phyloP scores from a whole-genome alignment of 2,797 vertebrate species.

The Eidolon dupreanum region DNA sequence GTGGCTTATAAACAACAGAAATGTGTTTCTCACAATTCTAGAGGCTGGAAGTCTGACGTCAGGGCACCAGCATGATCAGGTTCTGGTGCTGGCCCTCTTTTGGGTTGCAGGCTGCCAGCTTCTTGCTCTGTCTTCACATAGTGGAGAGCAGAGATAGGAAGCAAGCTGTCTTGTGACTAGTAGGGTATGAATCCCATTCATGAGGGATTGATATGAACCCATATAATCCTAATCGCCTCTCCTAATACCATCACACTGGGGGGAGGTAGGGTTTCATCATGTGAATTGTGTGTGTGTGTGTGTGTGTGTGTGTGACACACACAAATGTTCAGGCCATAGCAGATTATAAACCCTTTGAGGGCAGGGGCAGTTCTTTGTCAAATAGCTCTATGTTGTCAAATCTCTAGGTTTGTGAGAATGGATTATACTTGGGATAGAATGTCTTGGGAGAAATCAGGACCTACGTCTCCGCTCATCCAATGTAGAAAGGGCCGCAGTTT shows the following conservation, averaged over 20 bases:
- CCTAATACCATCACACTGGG: background rate
- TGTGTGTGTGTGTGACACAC: too few relatives aligned
- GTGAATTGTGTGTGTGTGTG: background rate
- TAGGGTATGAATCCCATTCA: background rate
- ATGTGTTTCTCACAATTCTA: background rate
- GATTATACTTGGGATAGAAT: background rate
- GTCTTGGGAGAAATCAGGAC: background rate
- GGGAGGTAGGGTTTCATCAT: background rate
- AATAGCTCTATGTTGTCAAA: background rate
- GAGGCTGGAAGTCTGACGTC: background rate
- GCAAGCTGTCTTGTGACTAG: background rate
- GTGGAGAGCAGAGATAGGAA: background rate
- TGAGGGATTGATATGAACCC: background rate
- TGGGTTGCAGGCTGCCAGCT: background rate
- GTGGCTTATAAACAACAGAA: background rate
- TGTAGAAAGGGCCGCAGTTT: background rate
- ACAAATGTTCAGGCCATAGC: background rate
- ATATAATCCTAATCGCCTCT: background rate
- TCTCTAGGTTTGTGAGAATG: background rate
- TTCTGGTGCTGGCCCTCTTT: background rate
- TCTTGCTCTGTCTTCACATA: background rate
- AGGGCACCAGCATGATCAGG: background rate
- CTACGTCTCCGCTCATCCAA: background rate
- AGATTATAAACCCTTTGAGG: slow-evolving; percentile 37
- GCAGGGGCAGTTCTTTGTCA: background rate